phyloP scores from a whole-genome alignment of 1,140 invertebrate species.

The Muscidifurax raptorellus region DNA sequence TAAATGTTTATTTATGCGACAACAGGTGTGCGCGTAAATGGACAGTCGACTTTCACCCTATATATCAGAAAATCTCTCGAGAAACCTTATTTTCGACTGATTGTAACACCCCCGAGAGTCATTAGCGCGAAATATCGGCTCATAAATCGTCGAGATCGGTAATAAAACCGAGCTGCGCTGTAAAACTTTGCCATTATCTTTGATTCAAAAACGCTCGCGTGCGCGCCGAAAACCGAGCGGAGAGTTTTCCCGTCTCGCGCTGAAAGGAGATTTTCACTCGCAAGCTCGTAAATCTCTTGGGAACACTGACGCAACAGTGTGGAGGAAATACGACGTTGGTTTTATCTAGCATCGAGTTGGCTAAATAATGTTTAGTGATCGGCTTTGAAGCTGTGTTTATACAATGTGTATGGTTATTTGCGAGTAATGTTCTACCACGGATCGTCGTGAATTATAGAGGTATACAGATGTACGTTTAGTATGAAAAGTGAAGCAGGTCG shows the following conservation, averaged over 20 bases:
- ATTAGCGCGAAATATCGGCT: not conserved
- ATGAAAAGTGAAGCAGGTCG: too few relatives aligned
- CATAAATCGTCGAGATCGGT: not conserved
- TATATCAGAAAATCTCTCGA: not conserved
- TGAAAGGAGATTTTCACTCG: conserved; percentile 10
- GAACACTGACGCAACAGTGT: not conserved
- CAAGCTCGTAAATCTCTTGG: conserved; percentile 25
- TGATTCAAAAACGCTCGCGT: not conserved
- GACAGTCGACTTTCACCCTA: not conserved
- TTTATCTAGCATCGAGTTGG: conserved; percentile 13
- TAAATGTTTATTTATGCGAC: not conserved
- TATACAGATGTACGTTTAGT: not conserved
- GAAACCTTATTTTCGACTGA: not conserved
- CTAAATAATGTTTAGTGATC: not conserved
- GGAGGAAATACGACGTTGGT: not conserved
- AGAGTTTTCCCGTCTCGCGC: not conserved
- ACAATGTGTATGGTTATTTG: not conserved
- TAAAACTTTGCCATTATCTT: conserved; percentile 8
- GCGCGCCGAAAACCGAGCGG: not conserved
- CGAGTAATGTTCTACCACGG: too few relatives aligned
- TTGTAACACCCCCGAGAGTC: not conserved
- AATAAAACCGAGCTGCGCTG: not conserved
- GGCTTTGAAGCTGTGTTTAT: not conserved
- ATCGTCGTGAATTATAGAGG: not conserved
- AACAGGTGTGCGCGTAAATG: too few relatives aligned